Evolutionary conservation across 1,140 invertebrate species (phyloP), one percentile per base, ranked within the genome.

Genomic region (Nephotettix cincticeps): DNA sequence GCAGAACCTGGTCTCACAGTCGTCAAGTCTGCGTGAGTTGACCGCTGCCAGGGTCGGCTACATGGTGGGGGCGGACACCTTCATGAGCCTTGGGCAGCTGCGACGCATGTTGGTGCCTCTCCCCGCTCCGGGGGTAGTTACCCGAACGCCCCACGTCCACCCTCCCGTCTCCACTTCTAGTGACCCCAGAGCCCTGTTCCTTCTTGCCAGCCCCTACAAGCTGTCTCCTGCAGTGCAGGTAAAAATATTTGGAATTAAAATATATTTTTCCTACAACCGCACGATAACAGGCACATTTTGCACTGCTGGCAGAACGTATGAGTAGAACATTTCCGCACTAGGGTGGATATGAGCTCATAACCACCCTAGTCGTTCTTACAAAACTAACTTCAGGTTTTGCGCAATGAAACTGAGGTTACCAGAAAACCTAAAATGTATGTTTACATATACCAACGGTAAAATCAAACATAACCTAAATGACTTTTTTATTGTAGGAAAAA

Each of bases 111-210:
- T 61, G 2, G 56, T 23, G 6, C 56, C 56, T 11, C 23, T 61
- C 14, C 27, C 56, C 9, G 13, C 21, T 1, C 25, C 56, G 9
- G 13, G 14, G 25, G 25, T 27, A 14, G n/a, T 51, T 2, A n/a
- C 47, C 47, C 25, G 56, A 4, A 61, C 4, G 28, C 21, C 56
- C 25, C 27, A 61, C 21, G 6, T 4, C 27, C 28, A 6, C 47
- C 3, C 19, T 2, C 14, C 56, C 6, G 23, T 27, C 4, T 29
- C 13, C 25, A 11, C 56, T 27, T 23, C 21, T 23, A 14, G 47
- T 51, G 56, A 61, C 56, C 56, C 56, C 14, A 61, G 56, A 27
- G 27, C 56, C 9, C 27, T 61, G 23, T 61, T 61, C 25, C 56
- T 61, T 6, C n/a, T 61, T 1, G 56, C 56, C 23, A 61, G 23